These are phyloP conservation scores for Oreochromis spilurus DNA, from an alignment of 2,113 vertebrate genomes.

Conservation along the genomic window DNA sequence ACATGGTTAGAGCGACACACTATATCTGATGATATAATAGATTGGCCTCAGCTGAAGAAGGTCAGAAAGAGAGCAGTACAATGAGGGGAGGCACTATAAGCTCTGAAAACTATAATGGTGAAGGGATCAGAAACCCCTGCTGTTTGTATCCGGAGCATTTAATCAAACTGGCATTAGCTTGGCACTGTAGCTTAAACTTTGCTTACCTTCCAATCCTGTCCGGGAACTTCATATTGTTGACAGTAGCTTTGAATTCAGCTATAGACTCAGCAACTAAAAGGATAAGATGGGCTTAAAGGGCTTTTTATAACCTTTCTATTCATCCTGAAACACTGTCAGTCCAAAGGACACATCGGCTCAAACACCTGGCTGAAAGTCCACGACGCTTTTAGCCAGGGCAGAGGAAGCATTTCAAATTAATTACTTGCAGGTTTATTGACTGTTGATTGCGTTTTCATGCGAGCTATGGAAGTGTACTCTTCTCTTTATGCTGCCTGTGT, in stretches of 20 bases:
- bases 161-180: constrained; percentile 73
- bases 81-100: constrained; percentile 15
- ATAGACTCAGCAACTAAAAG: constrained; percentile 71
- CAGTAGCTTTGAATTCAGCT: constrained; percentile 52
- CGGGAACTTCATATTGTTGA: constrained; percentile 61
- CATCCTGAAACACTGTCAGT: constrained; percentile 22
- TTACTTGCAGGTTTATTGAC: not conserved
- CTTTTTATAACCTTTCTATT: constrained; percentile 65
- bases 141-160: constrained; percentile 64
- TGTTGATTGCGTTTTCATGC: not conserved
- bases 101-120: constrained; percentile 24
- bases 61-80: constrained; percentile 24
- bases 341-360: not conserved
- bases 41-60: constrained; percentile 12
- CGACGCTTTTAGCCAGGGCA: not conserved
- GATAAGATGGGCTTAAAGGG: constrained; percentile 64
- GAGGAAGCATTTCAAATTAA: not conserved
- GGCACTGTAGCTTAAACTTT: constrained; percentile 63
- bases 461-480: not conserved
- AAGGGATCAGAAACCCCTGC: constrained; percentile 64
- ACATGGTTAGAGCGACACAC: not conserved
- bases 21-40: constrained; percentile 12
- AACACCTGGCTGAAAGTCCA: constrained; percentile 33
- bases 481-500: not conserved
- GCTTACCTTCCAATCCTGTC: constrained; percentile 64